phyloP scores from a whole-genome alignment of 2,113 vertebrate genomes.

The Clarias macrocephalus region DNA sequence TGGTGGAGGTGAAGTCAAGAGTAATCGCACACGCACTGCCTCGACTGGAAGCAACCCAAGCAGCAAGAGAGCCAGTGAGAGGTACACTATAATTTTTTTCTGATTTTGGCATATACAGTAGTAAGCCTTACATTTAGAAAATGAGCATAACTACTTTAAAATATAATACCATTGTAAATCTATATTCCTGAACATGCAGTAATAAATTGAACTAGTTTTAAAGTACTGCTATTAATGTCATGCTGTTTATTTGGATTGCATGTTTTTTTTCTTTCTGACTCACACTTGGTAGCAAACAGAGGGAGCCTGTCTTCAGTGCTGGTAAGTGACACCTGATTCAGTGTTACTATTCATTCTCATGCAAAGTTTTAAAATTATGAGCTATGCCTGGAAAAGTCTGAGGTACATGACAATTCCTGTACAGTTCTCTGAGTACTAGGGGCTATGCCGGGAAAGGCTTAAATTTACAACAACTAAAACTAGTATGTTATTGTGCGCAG shows the following conservation, averaged over 20 bases:
- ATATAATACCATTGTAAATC: background rate
- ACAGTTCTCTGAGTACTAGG: background rate
- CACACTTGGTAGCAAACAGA: slow-evolving; percentile 86
- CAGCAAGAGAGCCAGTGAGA: slow-evolving; percentile 90
- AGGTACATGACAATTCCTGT: background rate
- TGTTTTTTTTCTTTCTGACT: slow-evolving; percentile 20
- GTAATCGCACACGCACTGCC: slow-evolving; percentile 85
- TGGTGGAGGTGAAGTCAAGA: slow-evolving; percentile 84
- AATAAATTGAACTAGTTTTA: background rate
- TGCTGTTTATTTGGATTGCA: slow-evolving; percentile 20
- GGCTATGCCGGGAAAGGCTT: background rate
- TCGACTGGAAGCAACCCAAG: slow-evolving; percentile 94
- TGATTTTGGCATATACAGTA: background rate
- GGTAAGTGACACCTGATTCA: slow-evolving; percentile 76
- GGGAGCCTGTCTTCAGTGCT: slow-evolving; percentile 94
- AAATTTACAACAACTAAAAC: background rate
- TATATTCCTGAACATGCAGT: too few relatives aligned
- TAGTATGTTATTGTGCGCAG: too few relatives aligned
- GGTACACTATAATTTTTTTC: slow-evolving; percentile 67
- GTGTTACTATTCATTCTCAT: slow-evolving; percentile 15
- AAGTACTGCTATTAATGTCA: background rate
- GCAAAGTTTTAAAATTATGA: slow-evolving; percentile 20
- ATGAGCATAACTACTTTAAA: background rate
- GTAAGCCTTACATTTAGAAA: background rate
- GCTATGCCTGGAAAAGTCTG: slow-evolving; percentile 27